Conservation (phyloP, 2,888 invertebrate genomes). For the Neoscelio sp. region DNA sequence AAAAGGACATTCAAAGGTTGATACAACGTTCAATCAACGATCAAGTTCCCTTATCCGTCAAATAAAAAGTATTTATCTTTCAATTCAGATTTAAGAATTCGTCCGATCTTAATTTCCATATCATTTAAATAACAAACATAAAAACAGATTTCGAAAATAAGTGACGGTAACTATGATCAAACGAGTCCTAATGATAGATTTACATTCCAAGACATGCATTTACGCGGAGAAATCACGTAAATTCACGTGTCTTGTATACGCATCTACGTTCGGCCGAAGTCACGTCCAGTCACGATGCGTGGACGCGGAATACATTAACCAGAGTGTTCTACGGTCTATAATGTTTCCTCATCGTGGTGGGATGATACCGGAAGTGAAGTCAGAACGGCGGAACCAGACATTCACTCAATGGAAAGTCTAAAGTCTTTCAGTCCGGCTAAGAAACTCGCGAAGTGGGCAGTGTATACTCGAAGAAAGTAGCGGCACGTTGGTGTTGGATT, state of each 20-base stretch:
- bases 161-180: background rate
- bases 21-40: too few relatives aligned
- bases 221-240: constrained; percentile 61
- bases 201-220: constrained; percentile 24
- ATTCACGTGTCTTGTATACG: constrained; percentile 40
- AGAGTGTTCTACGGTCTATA: constrained; percentile 63
- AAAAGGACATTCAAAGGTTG: too few relatives aligned
- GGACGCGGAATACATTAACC: constrained; percentile 80
- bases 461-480: constrained; percentile 66
- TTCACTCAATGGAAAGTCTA: constrained; percentile 82
- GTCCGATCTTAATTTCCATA: too few relatives aligned
- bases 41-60: too few relatives aligned
- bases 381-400: constrained; percentile 82
- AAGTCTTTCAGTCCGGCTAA: constrained; percentile 77
- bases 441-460: constrained; percentile 72
- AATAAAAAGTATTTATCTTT: too few relatives aligned
- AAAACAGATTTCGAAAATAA: constrained; percentile 37
- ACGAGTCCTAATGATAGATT: constrained; percentile 47
- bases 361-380: constrained; percentile 70
- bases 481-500: constrained; percentile 56
- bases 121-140: constrained; percentile 9
- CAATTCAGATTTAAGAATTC: too few relatives aligned
- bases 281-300: constrained; percentile 72
- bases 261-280: constrained; percentile 57
- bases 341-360: constrained; percentile 69